phyloP scores from a whole-genome alignment of 1,140 invertebrate genomes.

The Ephestia elutella region DNA sequence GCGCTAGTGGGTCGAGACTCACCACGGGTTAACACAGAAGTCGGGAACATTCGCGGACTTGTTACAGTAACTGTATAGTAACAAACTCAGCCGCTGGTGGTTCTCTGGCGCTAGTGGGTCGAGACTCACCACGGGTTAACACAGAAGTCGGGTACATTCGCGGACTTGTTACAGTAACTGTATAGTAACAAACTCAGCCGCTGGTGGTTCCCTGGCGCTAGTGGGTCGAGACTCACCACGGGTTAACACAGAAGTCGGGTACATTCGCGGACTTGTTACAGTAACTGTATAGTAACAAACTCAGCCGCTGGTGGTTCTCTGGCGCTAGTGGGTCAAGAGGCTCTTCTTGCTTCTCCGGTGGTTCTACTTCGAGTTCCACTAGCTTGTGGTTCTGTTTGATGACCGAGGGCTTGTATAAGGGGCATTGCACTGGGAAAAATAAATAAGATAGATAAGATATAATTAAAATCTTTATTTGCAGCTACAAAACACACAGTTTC shows the following conservation, averaged over 20 bases:
- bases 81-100: no score
- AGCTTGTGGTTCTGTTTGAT: slow-evolving; percentile 27
- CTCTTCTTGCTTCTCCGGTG: slow-evolving; percentile 27
- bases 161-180: slow-evolving; percentile 88
- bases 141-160: slow-evolving; percentile 90
- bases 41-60: no score
- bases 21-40: no score
- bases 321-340: slow-evolving; percentile 88
- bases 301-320: slow-evolving; percentile 89
- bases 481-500: no score
- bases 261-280: slow-evolving; percentile 86
- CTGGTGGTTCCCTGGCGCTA: slow-evolving; percentile 93
- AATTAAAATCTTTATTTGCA: no score
- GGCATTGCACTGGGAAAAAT: slow-evolving; percentile 40
- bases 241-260: slow-evolving; percentile 91
- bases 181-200: slow-evolving; percentile 92
- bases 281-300: slow-evolving; percentile 95
- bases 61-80: no score
- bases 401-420: slow-evolving; percentile 44
- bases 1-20: no score
- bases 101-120: no score
- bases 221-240: slow-evolving; percentile 88
- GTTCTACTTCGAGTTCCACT: slow-evolving; percentile 24
- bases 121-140: slow-evolving; percentile 88
- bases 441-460: not conserved